Conservation (phyloP, 2,888 invertebrate species). For the Tipula vernalis region DNA sequence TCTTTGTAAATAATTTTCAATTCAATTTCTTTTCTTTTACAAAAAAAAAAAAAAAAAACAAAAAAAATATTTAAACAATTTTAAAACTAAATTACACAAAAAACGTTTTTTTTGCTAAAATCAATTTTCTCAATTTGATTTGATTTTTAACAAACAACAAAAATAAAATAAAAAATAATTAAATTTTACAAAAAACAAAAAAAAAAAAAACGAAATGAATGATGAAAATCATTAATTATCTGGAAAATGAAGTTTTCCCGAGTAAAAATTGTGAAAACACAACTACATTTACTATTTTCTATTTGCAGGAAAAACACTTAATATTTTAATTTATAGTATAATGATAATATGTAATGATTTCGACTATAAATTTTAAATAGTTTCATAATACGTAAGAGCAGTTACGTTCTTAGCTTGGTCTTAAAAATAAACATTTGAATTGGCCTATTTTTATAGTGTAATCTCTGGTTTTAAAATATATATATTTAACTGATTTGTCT, state of each 20-base stretch:
- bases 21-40: not conserved
- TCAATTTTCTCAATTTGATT: not conserved
- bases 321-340: not conserved
- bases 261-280: not conserved
- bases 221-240: not conserved
- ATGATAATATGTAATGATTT: not conserved
- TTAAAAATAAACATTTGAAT: not conserved
- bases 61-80: not conserved
- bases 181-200: not conserved
- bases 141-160: conserved; percentile 4
- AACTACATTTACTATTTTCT: not conserved
- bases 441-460: not conserved
- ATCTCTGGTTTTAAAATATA: not conserved
- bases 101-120: not conserved
- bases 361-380: not conserved
- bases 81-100: not conserved
- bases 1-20: not conserved
- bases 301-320: not conserved
- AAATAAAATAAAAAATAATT: not conserved
- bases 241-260: not conserved
- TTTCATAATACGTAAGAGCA: not conserved
- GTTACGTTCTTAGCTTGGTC: not conserved
- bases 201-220: not conserved
- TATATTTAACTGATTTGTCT: not conserved
- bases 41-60: not conserved